phyloP scores from a whole-genome alignment of 2,888 invertebrate genomes.

The Dinocampus coccinellae region DNA sequence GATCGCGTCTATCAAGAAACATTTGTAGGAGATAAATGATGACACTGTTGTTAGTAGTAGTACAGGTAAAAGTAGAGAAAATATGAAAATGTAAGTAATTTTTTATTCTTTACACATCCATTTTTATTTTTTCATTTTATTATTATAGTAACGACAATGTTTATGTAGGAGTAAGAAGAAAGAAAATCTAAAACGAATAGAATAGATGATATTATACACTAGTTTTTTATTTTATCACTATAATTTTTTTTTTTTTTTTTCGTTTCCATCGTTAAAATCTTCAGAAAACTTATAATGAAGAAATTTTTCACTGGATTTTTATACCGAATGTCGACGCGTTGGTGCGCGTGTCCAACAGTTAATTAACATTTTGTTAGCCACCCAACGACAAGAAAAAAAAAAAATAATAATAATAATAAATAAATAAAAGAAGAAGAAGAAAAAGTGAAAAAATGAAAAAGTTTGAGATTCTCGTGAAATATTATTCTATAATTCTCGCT shows the following conservation, averaged over 20 bases:
- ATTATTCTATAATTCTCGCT: slow-evolving; percentile 2
- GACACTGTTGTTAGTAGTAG: background rate
- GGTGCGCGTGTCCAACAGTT: slow-evolving; percentile 41
- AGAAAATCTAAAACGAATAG: too few species aligned
- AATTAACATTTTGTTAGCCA: slow-evolving; percentile 59
- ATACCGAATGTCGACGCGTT: slow-evolving; percentile 27
- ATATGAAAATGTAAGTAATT: background rate
- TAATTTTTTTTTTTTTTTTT: too few species aligned
- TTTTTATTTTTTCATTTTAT: too few species aligned
- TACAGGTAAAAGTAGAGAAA: background rate
- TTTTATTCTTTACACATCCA: too few species aligned
- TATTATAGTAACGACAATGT: too few species aligned
- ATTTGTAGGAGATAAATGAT: background rate
- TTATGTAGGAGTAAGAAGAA: too few species aligned
- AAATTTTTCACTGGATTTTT: slow-evolving; percentile 51
- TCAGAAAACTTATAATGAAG: slow-evolving; percentile 55
- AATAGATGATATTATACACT: too few species aligned
- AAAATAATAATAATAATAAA: too few species aligned
- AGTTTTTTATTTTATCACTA: too few species aligned
- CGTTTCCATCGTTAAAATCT: slow-evolving; percentile 49
- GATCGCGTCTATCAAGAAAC: background rate
- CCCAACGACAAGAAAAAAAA: background rate
- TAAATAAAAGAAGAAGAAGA: too few species aligned
- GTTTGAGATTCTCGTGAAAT: slow-evolving; percentile 26
- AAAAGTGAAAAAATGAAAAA: too few species aligned